Base-by-base conservation (phyloP, 2,888 invertebrate species). In the Cantharis nigra region DNA sequence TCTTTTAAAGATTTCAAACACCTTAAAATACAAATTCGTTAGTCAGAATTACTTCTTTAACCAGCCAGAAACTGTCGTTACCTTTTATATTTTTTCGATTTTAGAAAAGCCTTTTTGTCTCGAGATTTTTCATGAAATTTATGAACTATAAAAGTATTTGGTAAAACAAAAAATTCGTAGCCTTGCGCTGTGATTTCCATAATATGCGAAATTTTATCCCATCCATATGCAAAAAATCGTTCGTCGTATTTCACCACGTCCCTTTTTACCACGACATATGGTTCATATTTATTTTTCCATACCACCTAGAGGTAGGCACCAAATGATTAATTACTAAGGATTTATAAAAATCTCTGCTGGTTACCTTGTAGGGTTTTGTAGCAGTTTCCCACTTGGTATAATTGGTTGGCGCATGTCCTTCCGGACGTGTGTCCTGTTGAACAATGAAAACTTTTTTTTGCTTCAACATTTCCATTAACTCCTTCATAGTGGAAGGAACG, bases 201-300 rank as follows among this genome's bases (percentile, higher is more conserved):
- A 78, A 96, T 93, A 86, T 97, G 96, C 0, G 97, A 96, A 30
- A 96, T 96, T 92, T 97, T 97, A 88, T 97, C 97, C 97, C 97
- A 97, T 1, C 97, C 97, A 86, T 97, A 98, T n/a, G 97, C 97
- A 62, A 97, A 94, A 89, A 97, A 98, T 74, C 97, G 89, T 5
- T 93, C 92, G 87, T 98, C 97, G 86, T 96, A 98, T 81, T 91
- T 90, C 0, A 96, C 95, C 11, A 94, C 92, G 23, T 92, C 91
- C 77, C 92, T 92, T 72, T 92, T 90, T 0, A 96, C 94, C 0
- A 97, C 95, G 67, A 97, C 90, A 85, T 97, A 98, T 0, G 98
- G 97, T 87, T 97, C 97, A 88, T 95, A 98, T 88, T 97, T 96
- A 0, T 94, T 91, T 85, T 95, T 93, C 97, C 97, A 97, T 76